These are phyloP conservation scores for Parazoanthus atlanticus DNA, from an alignment of 92 coral and sea anemone species.

Conservation along the genomic window DNA sequence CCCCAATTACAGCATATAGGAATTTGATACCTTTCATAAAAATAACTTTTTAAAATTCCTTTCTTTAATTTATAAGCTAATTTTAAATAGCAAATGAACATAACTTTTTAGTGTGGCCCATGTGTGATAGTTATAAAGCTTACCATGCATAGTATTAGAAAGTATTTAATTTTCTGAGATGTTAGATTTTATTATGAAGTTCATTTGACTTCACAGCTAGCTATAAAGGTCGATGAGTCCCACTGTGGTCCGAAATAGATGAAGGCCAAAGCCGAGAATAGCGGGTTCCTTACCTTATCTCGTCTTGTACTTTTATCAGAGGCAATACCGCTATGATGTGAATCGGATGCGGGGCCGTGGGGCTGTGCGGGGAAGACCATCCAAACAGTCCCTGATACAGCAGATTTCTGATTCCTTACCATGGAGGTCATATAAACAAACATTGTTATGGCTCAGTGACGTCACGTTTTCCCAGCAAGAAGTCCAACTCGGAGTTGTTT, in stretches of 20 bases:
- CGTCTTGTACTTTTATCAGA: background rate
- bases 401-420: constrained; percentile 2
- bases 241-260: background rate
- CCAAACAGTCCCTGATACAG: constrained; percentile 10
- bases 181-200: background rate
- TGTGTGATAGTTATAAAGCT: too few relatives aligned
- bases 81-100: background rate
- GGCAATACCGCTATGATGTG: background rate
- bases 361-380: background rate
- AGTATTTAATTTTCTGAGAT: too few relatives aligned
- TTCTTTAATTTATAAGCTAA: background rate
- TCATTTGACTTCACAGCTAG: background rate
- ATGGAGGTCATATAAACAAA: constrained; percentile 42
- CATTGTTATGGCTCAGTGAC: constrained; percentile 31
- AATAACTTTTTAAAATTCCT: background rate
- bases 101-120: too few relatives aligned
- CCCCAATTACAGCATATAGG: constrained; percentile 5
- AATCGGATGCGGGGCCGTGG: background rate
- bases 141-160: too few relatives aligned
- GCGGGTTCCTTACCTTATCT: background rate
- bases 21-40: constrained; percentile 13
- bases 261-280: background rate
- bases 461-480: constrained; percentile 29
- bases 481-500: background rate
- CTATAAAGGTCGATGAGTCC: background rate